Evolutionary conservation across 2,888 invertebrate species (phyloP), one percentile per base, ranked within the genome.

Genomic region (Nomada ferruginata): DNA sequence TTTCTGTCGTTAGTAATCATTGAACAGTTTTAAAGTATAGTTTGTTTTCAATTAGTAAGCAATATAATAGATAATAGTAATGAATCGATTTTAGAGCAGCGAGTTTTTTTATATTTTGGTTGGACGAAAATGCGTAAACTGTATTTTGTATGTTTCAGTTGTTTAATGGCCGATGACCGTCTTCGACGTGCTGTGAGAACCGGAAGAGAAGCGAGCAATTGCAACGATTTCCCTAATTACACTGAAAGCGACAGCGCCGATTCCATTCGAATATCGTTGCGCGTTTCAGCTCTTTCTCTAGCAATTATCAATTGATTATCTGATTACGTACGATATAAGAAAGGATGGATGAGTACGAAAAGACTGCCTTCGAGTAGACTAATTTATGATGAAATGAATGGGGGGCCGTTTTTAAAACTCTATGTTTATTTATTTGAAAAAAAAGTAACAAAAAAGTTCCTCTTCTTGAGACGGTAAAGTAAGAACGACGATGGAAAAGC

Each of bases 351-450:
- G 36, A 59, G 44, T 74, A 78, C 55, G 73, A 81, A 77, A 81
- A 81, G 81, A 81, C 79, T 82, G 82, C 70, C 82, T 52, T 57
- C 44, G 82, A 15, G 74, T 82, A 71, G 75, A 82, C 66, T 79
- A 74, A 79, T 74, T 79, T 79, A 79, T 65, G 65, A 66, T 10
- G 61, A 66, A 78, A 47, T 44, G 64, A 78, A 59, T 65, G 65
- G 42, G 10, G 29, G 66, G 50, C 78, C 61, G 78, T 78, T 72
- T 72, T 72, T 68, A 63, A 36, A 78, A 52, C 50, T 55, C 61
- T 15, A 3, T 44, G 29, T 60, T 42, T 55, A 53, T 55, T 69
- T 65, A 63, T 29, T 47, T 5, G 47, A 26, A 20, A n/a, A 9
- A 47, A 60, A 36, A 18, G 23, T 68, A 9, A 20, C 15, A 23